Percentiles rank a stretch among this genome's conserved stretches.
Conservation (phyloP, 2,888 invertebrate genomes). For the Nomada fucata region DNA sequence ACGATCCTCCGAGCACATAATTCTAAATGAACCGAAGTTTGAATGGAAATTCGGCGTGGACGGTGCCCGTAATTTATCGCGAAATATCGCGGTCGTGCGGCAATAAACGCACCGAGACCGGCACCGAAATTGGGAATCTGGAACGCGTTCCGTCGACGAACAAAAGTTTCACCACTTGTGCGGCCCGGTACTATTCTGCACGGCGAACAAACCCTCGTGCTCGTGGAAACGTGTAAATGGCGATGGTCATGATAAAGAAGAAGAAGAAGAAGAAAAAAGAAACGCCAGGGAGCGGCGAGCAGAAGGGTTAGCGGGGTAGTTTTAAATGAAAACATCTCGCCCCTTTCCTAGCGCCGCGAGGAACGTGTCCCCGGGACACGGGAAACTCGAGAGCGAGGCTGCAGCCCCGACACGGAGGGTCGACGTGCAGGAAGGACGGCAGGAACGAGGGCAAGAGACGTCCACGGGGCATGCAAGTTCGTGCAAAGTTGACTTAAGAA, state of each 20-base stretch:
- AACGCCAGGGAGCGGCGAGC: neutral
- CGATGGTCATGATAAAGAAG: conserved; percentile 3
- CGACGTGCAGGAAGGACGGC: conserved; percentile 9
- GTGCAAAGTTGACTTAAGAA: conserved; percentile 68
- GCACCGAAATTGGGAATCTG: conserved; percentile 19
- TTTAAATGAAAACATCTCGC: conserved; percentile 64
- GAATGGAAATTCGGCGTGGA: too few species aligned
- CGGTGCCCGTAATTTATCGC: neutral
- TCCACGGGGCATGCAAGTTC: conserved; percentile 59
- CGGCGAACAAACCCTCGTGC: conserved; percentile 47
- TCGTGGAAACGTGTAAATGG: conserved; percentile 43
- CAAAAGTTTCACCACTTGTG: conserved; percentile 3
- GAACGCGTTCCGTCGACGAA: conserved; percentile 12
- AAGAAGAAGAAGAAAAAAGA: too few species aligned
- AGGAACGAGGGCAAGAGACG: conserved; percentile 58
- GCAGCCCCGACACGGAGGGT: conserved; percentile 2
- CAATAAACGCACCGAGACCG: neutral
- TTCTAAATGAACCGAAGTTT: neutral
- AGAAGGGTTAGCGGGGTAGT: conserved; percentile 1
- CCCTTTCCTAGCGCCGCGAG: conserved; percentile 14
- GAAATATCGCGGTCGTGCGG: neutral
- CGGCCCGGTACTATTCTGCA: neutral
- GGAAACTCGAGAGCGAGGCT: conserved; percentile 42
- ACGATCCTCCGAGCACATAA: neutral
- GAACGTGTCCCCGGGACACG: conserved; percentile 51